These are phyloP conservation scores for Halichoeres trimaculatus DNA, from an alignment of 2,113 vertebrate genomes.

Conservation along the genomic window DNA sequence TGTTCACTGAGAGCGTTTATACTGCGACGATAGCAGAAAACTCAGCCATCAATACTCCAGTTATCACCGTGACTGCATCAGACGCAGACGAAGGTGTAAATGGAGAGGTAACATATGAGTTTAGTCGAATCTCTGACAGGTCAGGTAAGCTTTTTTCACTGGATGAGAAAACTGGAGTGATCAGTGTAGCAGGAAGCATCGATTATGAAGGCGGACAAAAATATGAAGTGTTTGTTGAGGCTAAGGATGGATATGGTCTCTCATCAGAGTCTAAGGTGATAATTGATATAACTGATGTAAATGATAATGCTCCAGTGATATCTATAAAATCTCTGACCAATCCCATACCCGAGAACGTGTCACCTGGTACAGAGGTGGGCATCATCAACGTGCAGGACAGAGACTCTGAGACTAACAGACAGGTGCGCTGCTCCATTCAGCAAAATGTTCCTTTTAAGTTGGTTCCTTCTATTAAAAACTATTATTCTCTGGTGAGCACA, in stretches of 20 bases:
- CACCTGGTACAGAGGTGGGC: conserved; percentile 77
- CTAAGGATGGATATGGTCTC: conserved; percentile 67
- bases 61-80: conserved; percentile 78
- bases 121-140: conserved; percentile 30
- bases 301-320: conserved; percentile 83
- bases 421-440: conserved; percentile 67
- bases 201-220: conserved; percentile 48
- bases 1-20: conserved; percentile 54
- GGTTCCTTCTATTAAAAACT: conserved; percentile 69
- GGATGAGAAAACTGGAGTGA: conserved; percentile 32
- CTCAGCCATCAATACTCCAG: conserved; percentile 31
- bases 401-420: conserved; percentile 66
- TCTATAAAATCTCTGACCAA: conserved; percentile 76
- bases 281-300: conserved; percentile 77
- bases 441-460: conserved; percentile 69
- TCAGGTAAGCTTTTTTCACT: background rate
- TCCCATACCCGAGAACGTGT: conserved; percentile 70
- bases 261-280: conserved; percentile 73
- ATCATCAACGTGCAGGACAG: conserved; percentile 71
- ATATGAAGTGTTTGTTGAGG: conserved; percentile 41
- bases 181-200: conserved; percentile 24
- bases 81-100: conserved; percentile 84
- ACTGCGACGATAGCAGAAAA: conserved; percentile 63
- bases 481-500: conserved; percentile 67
- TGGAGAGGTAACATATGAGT: conserved; percentile 80